Conservation (phyloP, 2,797 vertebrate genomes). For the Takifugu rubripes region DNA sequence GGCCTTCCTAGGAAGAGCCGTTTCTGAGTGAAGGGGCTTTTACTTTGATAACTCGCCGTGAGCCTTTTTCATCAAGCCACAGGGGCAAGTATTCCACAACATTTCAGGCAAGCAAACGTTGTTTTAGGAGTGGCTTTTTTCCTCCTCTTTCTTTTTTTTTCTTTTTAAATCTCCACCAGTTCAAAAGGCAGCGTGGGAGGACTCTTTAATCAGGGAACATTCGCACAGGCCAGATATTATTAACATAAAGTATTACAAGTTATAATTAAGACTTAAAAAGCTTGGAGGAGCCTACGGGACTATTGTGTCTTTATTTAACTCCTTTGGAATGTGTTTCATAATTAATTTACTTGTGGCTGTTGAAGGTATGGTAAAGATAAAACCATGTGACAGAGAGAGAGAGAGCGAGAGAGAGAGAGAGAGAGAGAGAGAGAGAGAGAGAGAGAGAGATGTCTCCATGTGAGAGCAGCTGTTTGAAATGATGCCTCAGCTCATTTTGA, state of each 20-base stretch:
- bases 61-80: conserved; percentile 60
- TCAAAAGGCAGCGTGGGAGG: conserved; percentile 64
- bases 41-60: conserved; percentile 50
- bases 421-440: too few relatives aligned
- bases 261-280: conserved; percentile 55
- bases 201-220: conserved; percentile 45
- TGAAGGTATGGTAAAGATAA: conserved; percentile 25
- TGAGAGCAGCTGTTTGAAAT: too few relatives aligned
- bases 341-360: conserved; percentile 25
- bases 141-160: neutral
- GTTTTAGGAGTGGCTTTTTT: conserved; percentile 39
- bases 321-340: conserved; percentile 37
- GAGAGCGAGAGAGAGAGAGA: too few relatives aligned
- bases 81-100: conserved; percentile 47
- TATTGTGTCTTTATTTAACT: conserved; percentile 27
- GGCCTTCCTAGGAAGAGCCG: conserved; percentile 29
- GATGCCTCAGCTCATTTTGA: too few relatives aligned
- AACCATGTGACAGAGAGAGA: conserved; percentile 8
- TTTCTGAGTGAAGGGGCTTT: conserved; percentile 34
- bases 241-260: conserved; percentile 56
- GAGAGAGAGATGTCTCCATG: too few relatives aligned
- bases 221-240: conserved; percentile 52
- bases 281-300: conserved; percentile 17
- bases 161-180: conserved; percentile 38
- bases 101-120: conserved; percentile 27